These are phyloP conservation scores for Umimayanthus chanpuru DNA, from an alignment of 92 coral and sea anemone genomes.

Conservation along the genomic window DNA sequence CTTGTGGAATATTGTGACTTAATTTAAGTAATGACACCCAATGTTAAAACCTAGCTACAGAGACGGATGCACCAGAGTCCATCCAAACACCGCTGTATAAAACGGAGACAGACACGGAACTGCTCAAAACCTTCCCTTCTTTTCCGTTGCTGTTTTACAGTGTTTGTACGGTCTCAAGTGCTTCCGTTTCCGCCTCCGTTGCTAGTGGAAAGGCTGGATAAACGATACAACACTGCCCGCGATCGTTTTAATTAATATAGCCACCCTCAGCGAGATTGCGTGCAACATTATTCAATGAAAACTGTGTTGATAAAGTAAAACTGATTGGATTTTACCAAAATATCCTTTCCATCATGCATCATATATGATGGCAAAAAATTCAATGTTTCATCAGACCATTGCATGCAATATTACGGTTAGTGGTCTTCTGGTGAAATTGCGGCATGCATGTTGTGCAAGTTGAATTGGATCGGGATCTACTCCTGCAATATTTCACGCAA, in stretches of 20 bases:
- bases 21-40: conserved; percentile 22
- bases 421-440: conserved; percentile 10
- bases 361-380: conserved; percentile 16
- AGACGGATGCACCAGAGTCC: conserved; percentile 15
- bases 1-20: conserved; percentile 7
- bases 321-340: conserved; percentile 19
- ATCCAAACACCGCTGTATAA: conserved; percentile 12
- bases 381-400: conserved; percentile 1
- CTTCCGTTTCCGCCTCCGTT: too few species aligned
- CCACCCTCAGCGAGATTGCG: conserved; percentile 25
- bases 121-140: conserved; percentile 6
- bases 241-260: conserved; percentile 4
- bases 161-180: too few species aligned
- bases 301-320: conserved; percentile 8
- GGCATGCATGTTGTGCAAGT: conserved; percentile 8
- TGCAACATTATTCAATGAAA: conserved; percentile 4
- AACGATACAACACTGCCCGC: not conserved
- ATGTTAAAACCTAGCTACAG: conserved; percentile 9
- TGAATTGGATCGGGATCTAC: not conserved
- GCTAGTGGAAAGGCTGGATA: not conserved
- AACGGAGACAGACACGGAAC: conserved; percentile 7
- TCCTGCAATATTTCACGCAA: too few species aligned
- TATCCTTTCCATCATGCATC: conserved; percentile 22
- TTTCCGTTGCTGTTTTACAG: conserved; percentile 6
- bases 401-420: conserved; percentile 22